A percentile compares a stretch with the other conserved stretches of the same genome.
These are phyloP conservation scores for Sinonovacula constricta DNA, from an alignment of 1,140 invertebrate species.

Conservation along the genomic window DNA sequence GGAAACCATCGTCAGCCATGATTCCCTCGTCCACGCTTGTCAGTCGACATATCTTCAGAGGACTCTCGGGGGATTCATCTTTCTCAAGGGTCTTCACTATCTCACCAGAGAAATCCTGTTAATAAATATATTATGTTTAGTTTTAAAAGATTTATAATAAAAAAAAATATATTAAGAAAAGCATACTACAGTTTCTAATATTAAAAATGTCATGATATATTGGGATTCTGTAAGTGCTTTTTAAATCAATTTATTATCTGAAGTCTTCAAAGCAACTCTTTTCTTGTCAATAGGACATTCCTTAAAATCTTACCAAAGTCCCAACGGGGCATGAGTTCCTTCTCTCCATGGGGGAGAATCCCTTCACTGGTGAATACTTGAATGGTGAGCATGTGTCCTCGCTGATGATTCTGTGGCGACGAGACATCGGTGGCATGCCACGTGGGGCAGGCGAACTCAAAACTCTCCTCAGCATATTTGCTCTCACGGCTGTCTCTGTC, in stretches of 20 bases:
- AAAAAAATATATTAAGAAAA: too few species aligned
- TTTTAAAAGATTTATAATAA: too few species aligned
- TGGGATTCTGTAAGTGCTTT: too few species aligned
- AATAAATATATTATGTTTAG: too few species aligned
- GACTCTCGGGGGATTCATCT: conserved; percentile 53
- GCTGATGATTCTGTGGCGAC: conserved; percentile 69
- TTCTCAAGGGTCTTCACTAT: conserved; percentile 16
- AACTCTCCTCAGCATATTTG: conserved; percentile 50
- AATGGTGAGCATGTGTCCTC: conserved; percentile 77
- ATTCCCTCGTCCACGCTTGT: conserved; percentile 80
- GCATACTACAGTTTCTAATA: too few species aligned
- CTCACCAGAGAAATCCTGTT: conserved; percentile 62
- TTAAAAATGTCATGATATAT: too few species aligned
- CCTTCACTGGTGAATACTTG: conserved; percentile 71
- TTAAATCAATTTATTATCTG: too few species aligned
- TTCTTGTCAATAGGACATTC: too few species aligned
- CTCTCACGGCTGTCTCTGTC: conserved; percentile 51
- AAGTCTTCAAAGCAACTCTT: too few species aligned
- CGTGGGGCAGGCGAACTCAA: conserved; percentile 80
- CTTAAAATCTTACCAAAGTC: conserved; percentile 50
- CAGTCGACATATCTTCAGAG: conserved; percentile 73
- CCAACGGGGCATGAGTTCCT: conserved; percentile 51
- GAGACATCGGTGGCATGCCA: conserved; percentile 79
- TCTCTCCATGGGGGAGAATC: conserved; percentile 37
- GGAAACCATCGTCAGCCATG: conserved; percentile 82